Evolutionary conservation across 2,797 vertebrate species (phyloP).

Genomic region (Pogoniulus pusillus): DNA sequence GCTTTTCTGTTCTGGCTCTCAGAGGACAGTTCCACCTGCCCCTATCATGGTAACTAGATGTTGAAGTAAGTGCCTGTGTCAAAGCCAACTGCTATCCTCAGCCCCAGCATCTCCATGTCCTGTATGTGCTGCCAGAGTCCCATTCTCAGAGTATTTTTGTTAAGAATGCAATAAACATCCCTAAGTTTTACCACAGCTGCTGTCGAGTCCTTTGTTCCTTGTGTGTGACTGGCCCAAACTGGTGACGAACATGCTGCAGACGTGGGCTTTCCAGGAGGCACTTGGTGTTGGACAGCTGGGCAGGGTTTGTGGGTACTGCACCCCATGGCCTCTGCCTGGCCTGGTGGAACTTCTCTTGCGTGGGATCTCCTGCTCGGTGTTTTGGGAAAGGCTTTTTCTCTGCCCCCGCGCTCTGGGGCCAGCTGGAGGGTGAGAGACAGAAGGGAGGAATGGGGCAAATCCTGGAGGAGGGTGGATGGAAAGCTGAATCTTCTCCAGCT

Average conservation of each 20-base stretch:
- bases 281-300: neutral
- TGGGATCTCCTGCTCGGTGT: accelerated
- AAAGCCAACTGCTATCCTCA: constrained; percentile 44
- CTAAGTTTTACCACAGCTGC: constrained; percentile 64
- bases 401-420: neutral
- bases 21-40: constrained; percentile 23
- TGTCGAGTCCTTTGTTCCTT: constrained; percentile 41
- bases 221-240: neutral
- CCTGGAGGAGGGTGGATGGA: neutral
- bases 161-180: constrained; percentile 78
- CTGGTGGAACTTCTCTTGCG: neutral
- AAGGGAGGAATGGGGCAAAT: neutral
- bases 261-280: neutral
- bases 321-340: accelerated
- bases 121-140: constrained; percentile 58
- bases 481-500: neutral
- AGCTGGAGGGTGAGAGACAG: neutral
- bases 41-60: constrained; percentile 8
- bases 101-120: neutral
- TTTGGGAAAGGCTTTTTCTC: neutral
- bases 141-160: constrained; percentile 74
- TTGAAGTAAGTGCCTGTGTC: constrained; percentile 49
- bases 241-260: neutral
- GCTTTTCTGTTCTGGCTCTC: constrained; percentile 46
- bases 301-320: neutral